Conservation (phyloP, 2,113 vertebrate genomes). For the Bubalus kerabau region DNA sequence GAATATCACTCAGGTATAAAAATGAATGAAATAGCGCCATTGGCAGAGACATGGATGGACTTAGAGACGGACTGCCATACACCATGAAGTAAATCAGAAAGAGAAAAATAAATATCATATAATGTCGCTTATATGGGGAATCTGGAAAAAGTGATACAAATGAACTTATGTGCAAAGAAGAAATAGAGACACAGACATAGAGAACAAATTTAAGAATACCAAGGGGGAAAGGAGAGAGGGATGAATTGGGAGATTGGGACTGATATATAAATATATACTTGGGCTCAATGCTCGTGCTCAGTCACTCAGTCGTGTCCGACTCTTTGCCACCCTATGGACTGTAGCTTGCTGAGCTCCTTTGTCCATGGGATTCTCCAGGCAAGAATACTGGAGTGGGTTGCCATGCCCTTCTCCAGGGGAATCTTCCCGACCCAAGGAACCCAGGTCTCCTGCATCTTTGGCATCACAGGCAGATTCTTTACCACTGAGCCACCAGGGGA, state of each 20-base stretch:
- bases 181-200: background rate
- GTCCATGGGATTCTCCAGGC: background rate
- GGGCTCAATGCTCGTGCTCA: fast-evolving
- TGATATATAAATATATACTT: background rate
- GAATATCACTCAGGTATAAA: background rate
- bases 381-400: background rate
- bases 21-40: background rate
- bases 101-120: background rate
- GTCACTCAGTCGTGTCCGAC: fast-evolving
- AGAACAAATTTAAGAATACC: background rate
- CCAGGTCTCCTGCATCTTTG: background rate
- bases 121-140: background rate
- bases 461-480: background rate
- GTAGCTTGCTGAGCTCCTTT: background rate
- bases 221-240: background rate
- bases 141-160: background rate
- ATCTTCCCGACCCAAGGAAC: background rate
- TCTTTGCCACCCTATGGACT: background rate
- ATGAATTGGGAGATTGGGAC: background rate
- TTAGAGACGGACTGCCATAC: background rate
- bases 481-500: background rate
- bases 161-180: background rate
- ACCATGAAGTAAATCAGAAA: background rate
- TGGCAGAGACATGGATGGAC: background rate
- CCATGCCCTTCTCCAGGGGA: background rate